phyloP scores from a whole-genome alignment of 2,113 vertebrate species.

The Passer domesticus region DNA sequence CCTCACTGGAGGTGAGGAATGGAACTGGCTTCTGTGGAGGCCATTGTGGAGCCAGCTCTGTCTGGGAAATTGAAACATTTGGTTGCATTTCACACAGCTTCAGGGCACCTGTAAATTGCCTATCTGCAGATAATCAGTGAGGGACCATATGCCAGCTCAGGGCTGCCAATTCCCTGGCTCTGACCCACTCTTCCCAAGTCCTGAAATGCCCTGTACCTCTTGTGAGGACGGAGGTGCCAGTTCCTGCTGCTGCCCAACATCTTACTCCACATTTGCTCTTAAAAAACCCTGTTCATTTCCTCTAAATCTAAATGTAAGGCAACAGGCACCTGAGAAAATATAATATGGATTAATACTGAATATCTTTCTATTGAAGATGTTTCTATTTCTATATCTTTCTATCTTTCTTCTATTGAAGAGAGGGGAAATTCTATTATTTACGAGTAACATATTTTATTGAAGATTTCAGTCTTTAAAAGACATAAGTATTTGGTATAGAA shows the following conservation, averaged over 20 bases:
- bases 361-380: not conserved
- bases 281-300: not conserved
- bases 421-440: slow-evolving; percentile 15
- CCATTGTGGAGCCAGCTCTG: not conserved
- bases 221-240: not conserved
- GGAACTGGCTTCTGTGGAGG: not conserved
- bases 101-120: not conserved
- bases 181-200: not conserved
- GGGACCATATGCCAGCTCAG: not conserved
- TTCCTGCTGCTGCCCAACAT: not conserved
- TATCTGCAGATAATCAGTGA: not conserved
- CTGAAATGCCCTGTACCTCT: not conserved
- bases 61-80: not conserved
- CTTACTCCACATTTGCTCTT: not conserved
- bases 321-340: not conserved
- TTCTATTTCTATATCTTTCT: too few species aligned
- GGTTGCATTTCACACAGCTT: not conserved
- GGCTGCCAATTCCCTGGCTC: not conserved
- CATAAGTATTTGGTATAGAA: slow-evolving; percentile 33
- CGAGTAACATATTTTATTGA: slow-evolving; percentile 22
- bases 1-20: not conserved
- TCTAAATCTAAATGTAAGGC: not conserved
- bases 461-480: slow-evolving; percentile 43
- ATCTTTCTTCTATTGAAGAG: not conserved
- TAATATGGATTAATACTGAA: not conserved